Evolutionary conservation across 2,113 vertebrate genomes (phyloP).

Genomic region (Hippocampus mohnikei): DNA sequence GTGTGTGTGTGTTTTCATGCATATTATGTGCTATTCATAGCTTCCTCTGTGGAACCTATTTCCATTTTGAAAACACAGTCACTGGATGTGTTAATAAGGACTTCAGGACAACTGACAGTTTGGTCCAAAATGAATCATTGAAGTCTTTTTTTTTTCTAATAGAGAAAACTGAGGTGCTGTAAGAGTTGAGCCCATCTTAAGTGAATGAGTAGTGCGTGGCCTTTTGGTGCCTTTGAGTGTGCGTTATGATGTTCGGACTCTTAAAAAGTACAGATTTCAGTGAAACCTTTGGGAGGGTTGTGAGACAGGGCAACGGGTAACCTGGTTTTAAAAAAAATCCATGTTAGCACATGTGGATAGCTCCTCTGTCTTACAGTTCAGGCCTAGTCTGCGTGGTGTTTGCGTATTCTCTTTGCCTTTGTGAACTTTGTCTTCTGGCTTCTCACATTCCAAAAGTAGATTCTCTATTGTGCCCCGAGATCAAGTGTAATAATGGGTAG

Average conservation of each 20-base stretch:
- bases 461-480: background rate
- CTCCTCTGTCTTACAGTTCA: background rate
- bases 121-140: no score
- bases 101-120: constrained; percentile 17
- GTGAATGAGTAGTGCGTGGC: no score
- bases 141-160: constrained; percentile 14
- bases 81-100: constrained; percentile 11
- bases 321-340: background rate
- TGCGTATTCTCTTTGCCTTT: background rate
- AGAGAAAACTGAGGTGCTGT: background rate
- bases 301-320: background rate
- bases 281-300: background rate
- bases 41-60: constrained; percentile 11
- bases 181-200: no score
- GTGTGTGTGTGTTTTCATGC: constrained; percentile 22
- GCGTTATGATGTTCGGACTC: background rate
- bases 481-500: background rate
- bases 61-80: background rate
- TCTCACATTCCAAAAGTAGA: background rate
- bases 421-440: background rate
- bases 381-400: background rate
- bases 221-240: background rate
- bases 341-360: background rate
- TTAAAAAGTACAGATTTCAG: background rate
- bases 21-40: constrained; percentile 30